Evolutionary conservation across 2,113 vertebrate species (phyloP), one percentile per base, ranked within the genome.

Genomic region (Pithys albifrons): DNA sequence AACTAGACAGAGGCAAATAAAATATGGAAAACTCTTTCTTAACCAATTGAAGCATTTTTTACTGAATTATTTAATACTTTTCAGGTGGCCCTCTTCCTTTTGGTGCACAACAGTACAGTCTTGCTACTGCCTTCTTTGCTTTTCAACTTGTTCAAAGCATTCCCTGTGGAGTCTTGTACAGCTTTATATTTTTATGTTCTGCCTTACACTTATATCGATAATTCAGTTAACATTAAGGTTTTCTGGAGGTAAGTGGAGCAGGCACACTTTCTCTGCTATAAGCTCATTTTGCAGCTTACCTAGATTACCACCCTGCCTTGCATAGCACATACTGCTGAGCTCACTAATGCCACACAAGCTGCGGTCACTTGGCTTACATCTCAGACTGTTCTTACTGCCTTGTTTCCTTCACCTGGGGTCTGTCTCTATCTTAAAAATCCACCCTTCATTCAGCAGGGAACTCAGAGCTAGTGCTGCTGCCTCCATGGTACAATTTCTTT

Each of bases 201-300:
- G 55, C 2, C 2, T 37, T 80, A 7, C 80, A 94, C 80, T 96
- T 95, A 74, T 22, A 25, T 55, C 69, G 91, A 77, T 83, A 95
- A 88, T 84, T 95, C 55, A 86, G 84, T 59, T 62, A 62, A 84
- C 64, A 71, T 74, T 81, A 89, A 84, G 94, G 79, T 46, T 59
- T 72, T 61, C 62, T 79, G 54, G 71, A 66, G 24, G 37, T 61
- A 89, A 67, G 76, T 31, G 23, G 29, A 84, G 61, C 57, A 62
- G 73, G 67, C 91, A 45, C 39, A 64, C 31, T 74, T 86, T 59
- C 57, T 81, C 43, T 91, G 17, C 51, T 62, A 1, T 73, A 37
- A 94, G 43, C n/a, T 83, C 19, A 45, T 80, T 91, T 80, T 54
- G 37, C 45, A 64, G 0, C 39, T 89, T 78, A 13, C 35, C 25